Conservation (phyloP, 2,113 vertebrate species). For the Tetrao urogallus region DNA sequence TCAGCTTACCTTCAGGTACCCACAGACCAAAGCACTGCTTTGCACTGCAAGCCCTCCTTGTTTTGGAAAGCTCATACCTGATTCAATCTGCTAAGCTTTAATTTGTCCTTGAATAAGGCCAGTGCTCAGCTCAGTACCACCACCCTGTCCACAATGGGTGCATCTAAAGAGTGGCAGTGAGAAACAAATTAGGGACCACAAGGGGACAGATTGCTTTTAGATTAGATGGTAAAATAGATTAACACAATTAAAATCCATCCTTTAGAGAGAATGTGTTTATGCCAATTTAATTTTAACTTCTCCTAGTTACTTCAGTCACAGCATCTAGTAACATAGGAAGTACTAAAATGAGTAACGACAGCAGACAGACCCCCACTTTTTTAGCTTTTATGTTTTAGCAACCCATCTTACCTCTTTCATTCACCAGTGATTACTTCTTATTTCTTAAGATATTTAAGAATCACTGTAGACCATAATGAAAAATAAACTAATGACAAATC, state of each 20-base stretch:
- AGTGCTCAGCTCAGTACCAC: background rate
- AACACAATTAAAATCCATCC: background rate
- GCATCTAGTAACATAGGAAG: background rate
- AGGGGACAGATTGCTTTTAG: accelerated
- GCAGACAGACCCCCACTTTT: background rate
- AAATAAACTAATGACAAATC: background rate
- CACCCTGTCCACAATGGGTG: background rate
- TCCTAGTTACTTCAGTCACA: background rate
- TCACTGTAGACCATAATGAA: accelerated
- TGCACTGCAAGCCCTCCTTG: accelerated
- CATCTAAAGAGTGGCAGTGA: background rate
- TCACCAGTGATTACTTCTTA: background rate
- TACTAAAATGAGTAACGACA: background rate
- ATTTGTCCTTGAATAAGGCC: background rate
- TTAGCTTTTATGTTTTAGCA: background rate
- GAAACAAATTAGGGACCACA: background rate
- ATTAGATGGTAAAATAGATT: background rate
- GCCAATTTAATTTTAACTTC: background rate
- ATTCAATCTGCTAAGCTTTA: background rate
- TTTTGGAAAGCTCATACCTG: background rate
- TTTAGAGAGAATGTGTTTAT: background rate
- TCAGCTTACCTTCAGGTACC: background rate
- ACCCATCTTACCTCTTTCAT: background rate
- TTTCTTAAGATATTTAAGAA: background rate
- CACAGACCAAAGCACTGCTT: accelerated